phyloP scores from a whole-genome alignment of 2,113 vertebrate species.

The Leptodactylus fuscus region DNA sequence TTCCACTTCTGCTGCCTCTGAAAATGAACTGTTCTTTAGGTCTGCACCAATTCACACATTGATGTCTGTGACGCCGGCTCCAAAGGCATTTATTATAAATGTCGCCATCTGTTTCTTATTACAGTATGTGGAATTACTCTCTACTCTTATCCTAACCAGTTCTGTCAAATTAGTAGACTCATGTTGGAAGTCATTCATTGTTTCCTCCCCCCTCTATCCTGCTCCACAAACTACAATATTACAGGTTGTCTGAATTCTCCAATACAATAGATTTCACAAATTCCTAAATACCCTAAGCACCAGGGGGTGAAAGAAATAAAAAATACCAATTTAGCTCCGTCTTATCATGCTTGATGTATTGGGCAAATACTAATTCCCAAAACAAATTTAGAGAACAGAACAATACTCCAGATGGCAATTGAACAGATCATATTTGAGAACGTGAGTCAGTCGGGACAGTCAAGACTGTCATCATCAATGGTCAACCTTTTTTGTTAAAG shows the following conservation, averaged over 20 bases:
- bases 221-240: not conserved
- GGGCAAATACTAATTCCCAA: not conserved
- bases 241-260: not conserved
- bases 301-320: not conserved
- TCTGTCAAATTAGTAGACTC: not conserved
- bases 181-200: not conserved
- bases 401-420: not conserved
- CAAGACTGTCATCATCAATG: too few species aligned
- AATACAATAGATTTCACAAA: not conserved
- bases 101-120: slow-evolving; percentile 5
- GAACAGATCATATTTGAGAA: not conserved
- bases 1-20: not conserved
- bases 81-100: not conserved
- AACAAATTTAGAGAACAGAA: not conserved
- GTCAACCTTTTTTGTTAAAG: too few species aligned
- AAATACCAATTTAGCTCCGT: not conserved
- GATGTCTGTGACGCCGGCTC: not conserved
- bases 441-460: too few species aligned
- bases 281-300: not conserved
- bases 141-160: not conserved
- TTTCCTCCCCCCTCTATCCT: not conserved
- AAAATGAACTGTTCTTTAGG: not conserved
- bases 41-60: not conserved
- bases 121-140: not conserved
- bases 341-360: not conserved